Base-by-base conservation (phyloP, 2,888 invertebrate genomes). In the Unio pictorum region DNA sequence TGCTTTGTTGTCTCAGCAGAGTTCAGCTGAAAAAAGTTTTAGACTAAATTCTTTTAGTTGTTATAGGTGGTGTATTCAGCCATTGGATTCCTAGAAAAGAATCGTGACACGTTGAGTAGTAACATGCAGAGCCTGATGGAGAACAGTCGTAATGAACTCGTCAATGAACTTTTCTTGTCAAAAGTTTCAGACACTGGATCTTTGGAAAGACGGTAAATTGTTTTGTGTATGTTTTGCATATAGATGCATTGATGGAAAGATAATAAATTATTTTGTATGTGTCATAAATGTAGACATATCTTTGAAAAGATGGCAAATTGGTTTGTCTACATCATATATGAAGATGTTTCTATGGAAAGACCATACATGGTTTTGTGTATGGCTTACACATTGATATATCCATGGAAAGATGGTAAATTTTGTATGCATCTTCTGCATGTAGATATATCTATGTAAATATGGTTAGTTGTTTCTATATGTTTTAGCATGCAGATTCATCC, bases 11-110 rank as follows among this genome's bases (percentile, higher is more conserved):
- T 23, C 56, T 57, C 26, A 30, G 45, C 45, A 45, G 45, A 3
- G 15, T 15, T 45, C 45, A 11, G 45, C 15, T 45, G 8, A 15
- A 15, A 15, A 45, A 45, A 45, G 45, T 45, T 45, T 45, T 45
- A 15, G 45, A 45, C 45, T 45, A 45, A 45, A 45, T 45, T 45
- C 11, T 1, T 11, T 45, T 15, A 3, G 45, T 15, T 45, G 45
- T 45, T 45, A 11, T 28, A 95, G 86, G 99, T 99, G 1, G 94
- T 73, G 6, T 87, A 87, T 70, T 69, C 76, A 63, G 82, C 85
- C 26, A 66, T 64, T 17, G 84, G 85, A 0, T 83, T 87, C 61
- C 80, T 87, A 58, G 85, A 85, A 72, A 87, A 86, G 77, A 87
- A 87, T 73, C 62, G 85, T 63, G 85, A 87, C 73, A 83, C 79